A percentile compares a stretch with the other conserved stretches of the same genome.
phyloP scores from a whole-genome alignment of 1,140 invertebrate species.

The Anthonomus grandis region DNA sequence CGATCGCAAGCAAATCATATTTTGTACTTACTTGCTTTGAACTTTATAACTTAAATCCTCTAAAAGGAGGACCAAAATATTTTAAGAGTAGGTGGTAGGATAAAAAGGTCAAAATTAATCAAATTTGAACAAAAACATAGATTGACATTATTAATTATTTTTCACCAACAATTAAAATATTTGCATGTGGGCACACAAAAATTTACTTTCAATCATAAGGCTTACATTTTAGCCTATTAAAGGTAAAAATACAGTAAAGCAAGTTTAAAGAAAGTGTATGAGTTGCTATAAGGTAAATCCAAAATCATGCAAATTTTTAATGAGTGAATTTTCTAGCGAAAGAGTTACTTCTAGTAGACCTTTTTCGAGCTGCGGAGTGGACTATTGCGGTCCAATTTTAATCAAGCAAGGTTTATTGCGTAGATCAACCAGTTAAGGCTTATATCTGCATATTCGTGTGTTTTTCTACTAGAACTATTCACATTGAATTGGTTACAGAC shows the following conservation, averaged over 20 bases:
- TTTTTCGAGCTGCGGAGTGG: not conserved
- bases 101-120: too few relatives aligned
- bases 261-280: constrained; percentile 35
- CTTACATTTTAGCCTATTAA: constrained; percentile 32
- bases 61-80: not conserved
- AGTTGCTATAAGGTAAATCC: constrained; percentile 39
- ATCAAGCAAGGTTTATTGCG: not conserved
- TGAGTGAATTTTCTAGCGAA: constrained; percentile 33
- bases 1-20: too few relatives aligned
- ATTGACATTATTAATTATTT: too few relatives aligned
- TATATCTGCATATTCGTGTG: too few relatives aligned
- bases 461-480: constrained; percentile 45
- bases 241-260: constrained; percentile 29
- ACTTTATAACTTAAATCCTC: not conserved
- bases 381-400: not conserved
- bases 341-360: constrained; percentile 27
- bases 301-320: constrained; percentile 27
- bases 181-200: too few relatives aligned
- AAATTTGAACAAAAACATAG: too few relatives aligned
- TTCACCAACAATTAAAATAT: too few relatives aligned
- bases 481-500: constrained; percentile 46
- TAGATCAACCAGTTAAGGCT: too few relatives aligned
- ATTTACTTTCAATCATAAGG: too few relatives aligned
- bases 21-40: too few relatives aligned
- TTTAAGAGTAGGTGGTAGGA: not conserved